Conservation (phyloP, 1,140 invertebrate species). For the Cryptotermes secundus region DNA sequence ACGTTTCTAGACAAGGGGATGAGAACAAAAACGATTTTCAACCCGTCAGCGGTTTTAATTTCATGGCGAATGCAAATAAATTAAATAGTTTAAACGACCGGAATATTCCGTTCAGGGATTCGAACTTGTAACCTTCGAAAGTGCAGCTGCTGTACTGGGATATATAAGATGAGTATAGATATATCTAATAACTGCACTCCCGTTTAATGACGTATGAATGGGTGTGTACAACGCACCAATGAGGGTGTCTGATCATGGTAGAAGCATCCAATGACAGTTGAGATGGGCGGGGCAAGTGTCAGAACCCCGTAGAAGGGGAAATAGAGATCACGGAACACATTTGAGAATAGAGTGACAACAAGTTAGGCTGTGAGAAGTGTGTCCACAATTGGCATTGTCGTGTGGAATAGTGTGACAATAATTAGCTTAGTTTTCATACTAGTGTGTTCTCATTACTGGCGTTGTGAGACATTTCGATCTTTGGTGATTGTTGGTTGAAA, state of each 20-base stretch:
- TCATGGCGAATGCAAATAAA: too few relatives aligned
- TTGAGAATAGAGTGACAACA: background rate
- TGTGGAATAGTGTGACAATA: background rate
- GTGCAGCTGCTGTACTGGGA: too few relatives aligned
- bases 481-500: too few relatives aligned
- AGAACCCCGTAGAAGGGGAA: background rate
- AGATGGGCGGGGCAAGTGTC: background rate
- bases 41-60: too few relatives aligned
- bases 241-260: background rate
- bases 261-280: background rate
- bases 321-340: background rate
- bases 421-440: background rate
- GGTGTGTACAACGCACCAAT: background rate
- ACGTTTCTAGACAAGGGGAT: too few relatives aligned
- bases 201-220: background rate
- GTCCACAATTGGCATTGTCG: background rate
- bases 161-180: too few relatives aligned
- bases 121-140: too few relatives aligned
- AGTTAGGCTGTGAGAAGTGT: background rate
- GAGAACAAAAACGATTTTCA: too few relatives aligned
- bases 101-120: too few relatives aligned
- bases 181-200: too few relatives aligned
- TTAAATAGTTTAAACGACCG: too few relatives aligned
- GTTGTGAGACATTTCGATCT: background rate
- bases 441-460: background rate